A percentile compares a stretch with the other conserved stretches of the same genome.
phyloP scores from a whole-genome alignment of 2,888 invertebrate species.

The Stenolophus ochropezus region DNA sequence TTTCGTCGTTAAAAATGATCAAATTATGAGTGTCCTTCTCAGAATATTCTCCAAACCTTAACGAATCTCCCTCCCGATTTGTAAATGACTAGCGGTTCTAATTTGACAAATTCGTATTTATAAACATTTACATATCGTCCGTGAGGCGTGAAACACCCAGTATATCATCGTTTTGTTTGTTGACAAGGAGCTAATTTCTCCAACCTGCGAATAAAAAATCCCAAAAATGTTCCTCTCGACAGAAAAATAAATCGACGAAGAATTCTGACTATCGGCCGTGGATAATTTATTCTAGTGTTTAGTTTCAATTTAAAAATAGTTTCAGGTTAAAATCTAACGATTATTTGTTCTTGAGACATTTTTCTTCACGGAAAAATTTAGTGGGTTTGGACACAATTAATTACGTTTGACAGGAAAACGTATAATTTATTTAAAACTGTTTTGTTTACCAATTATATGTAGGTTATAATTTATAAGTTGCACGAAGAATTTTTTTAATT shows the following conservation, averaged over 20 bases:
- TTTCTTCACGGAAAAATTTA: constrained; percentile 29
- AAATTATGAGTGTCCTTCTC: background rate
- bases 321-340: constrained; percentile 51
- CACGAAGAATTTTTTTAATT: constrained; percentile 15
- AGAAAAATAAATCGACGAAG: constrained; percentile 48
- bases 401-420: constrained; percentile 31
- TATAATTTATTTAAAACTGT: constrained; percentile 8
- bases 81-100: constrained; percentile 9
- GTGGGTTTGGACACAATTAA: constrained; percentile 10
- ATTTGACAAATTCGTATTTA: constrained; percentile 30
- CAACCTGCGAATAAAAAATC: constrained; percentile 34
- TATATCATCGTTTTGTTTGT: constrained; percentile 20
- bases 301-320: constrained; percentile 57
- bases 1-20: background rate
- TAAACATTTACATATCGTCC: constrained; percentile 18
- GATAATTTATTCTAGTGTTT: constrained; percentile 52
- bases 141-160: constrained; percentile 3
- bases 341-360: constrained; percentile 42
- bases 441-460: constrained; percentile 32
- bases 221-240: constrained; percentile 38
- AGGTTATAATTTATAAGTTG: constrained; percentile 3
- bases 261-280: constrained; percentile 18
- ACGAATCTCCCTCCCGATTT: background rate
- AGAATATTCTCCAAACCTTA: background rate
- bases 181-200: constrained; percentile 41